These are phyloP conservation scores for Petroica traversi DNA, from an alignment of 2,113 vertebrate species.

Conservation along the genomic window DNA sequence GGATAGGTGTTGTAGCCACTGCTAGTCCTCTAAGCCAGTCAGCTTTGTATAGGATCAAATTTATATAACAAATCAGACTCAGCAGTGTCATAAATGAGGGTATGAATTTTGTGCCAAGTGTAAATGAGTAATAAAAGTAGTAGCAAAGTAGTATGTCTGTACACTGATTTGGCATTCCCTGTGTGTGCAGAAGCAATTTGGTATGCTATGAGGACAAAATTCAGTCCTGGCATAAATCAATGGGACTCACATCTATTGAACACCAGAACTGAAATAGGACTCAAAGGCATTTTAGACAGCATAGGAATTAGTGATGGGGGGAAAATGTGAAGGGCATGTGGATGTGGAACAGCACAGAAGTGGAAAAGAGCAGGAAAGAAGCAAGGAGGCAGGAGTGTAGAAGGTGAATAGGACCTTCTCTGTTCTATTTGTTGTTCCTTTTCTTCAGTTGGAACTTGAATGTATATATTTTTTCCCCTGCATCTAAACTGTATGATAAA, in stretches of 20 bases:
- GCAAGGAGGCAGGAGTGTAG: not conserved
- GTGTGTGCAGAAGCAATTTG: constrained; percentile 19
- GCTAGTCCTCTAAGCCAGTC: not conserved
- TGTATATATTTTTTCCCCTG: not conserved
- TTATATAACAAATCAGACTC: not conserved
- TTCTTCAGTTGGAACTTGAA: not conserved
- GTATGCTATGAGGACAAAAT: constrained; percentile 21
- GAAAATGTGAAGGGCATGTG: not conserved
- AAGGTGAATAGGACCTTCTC: not conserved
- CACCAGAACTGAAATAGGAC: not conserved
- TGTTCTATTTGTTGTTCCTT: not conserved
- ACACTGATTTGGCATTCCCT: not conserved
- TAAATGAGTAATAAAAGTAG: constrained; percentile 5
- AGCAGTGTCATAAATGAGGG: not conserved
- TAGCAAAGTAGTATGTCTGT: not conserved
- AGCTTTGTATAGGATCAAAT: not conserved
- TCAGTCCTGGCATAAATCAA: constrained; percentile 40
- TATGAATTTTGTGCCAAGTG: not conserved
- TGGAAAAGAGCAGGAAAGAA: not conserved
- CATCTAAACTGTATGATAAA: not conserved
- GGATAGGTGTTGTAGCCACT: not conserved
- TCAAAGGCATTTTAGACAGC: not conserved
- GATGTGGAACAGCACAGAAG: not conserved
- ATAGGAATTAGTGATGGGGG: not conserved
- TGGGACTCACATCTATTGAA: constrained; percentile 37